Evolutionary conservation across 2,888 invertebrate genomes (phyloP), one percentile per base, ranked within the genome.

Genomic region (Lordiphosa andalusiaca): DNA sequence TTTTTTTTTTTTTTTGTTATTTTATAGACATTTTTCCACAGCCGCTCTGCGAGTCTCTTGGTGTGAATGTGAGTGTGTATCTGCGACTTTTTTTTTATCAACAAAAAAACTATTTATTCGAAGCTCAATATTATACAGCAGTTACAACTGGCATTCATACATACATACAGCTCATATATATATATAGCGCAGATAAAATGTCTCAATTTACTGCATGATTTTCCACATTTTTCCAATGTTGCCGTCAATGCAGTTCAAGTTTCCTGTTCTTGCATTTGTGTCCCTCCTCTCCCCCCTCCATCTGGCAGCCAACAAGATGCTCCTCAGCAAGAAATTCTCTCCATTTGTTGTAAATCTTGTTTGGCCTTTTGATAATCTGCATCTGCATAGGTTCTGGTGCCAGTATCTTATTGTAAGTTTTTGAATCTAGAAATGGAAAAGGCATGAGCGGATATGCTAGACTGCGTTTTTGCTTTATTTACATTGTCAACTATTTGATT

Each of bases 271-370:
- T 63, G 69, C 65, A 57, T 48, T 44, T 57, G 47, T 56, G 47
- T 58, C 23, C 30, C 41, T 25, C 30, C 54, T n/a, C n/a, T n/a
- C n/a, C 42, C 38, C 25, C 23, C 25, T 19, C 23, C 16, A 30
- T 44, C 37, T 6, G 52, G 62, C 53, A 66, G 35, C n/a, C 35
- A 7, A n/a, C 80, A 4, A 30, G 30, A 30, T 9, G 30, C 3
- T 30, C 7, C 30, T 30, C 30, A 3, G 9, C 30, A 7, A 30
- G 30, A 30, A 30, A 30, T 30, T 30, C 30, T 30, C 10, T 9
- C 9, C 30, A 10, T 10, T 72, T 80, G 76, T 85, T 80, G 77
- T 80, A 85, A 77, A 83, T 85, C 85, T 76, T 60, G 77, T 85
- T 77, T 84, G 50, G 44, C 39, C 44, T 39, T 46, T 39, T 39